Evolutionary conservation across 2,797 vertebrate species (phyloP), one percentile per base, ranked within the genome.

Genomic region (Enteromius trimaculatus): DNA sequence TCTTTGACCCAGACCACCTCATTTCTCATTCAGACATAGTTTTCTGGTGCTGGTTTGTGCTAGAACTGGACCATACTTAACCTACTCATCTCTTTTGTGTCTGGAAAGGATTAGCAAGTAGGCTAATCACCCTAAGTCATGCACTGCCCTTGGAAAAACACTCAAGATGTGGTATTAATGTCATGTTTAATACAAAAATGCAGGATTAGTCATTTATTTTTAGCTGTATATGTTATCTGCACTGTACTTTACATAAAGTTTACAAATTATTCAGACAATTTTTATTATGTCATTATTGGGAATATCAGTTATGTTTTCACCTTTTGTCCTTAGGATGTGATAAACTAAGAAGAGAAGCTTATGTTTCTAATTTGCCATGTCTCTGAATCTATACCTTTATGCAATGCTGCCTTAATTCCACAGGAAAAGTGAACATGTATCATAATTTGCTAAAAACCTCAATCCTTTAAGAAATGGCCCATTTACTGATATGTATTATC

Each of bases 11-110:
- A 71, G n/a, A 31, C 51, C 77, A 44, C 44, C 65, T 29, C 72
- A 81, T 39, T 72, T 34, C 72, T 60, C 53, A 77, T 10, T 65
- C 42, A 81, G 29, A 62, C 75, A 6, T 53, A 60, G 49, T 77
- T 69, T 71, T 39, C 66, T 53, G 55, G 44, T 31, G 42, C 34
- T 19, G 72, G 51, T 83, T 81, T 81, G 37, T 29, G 44, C 26
- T 55, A n/a, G 62, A 81, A 64, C 60, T 66, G 55, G 82, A 82
- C 85, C 84, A 83, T 37, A 87, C 77, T 62, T 90, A 89, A 90
- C 92, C 86, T 87, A 83, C 79, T 91, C 92, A 91, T 91, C 89
- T 81, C 92, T 87, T 93, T 92, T 93, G 91, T 93, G 92, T 94
- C 92, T 94, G 90, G 79, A 83, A 81, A 83, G 90, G 93, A 93